A percentile compares a stretch with the other conserved stretches of the same genome.
Conservation (phyloP, 2,113 vertebrate genomes). For the Chrysemys picta region DNA sequence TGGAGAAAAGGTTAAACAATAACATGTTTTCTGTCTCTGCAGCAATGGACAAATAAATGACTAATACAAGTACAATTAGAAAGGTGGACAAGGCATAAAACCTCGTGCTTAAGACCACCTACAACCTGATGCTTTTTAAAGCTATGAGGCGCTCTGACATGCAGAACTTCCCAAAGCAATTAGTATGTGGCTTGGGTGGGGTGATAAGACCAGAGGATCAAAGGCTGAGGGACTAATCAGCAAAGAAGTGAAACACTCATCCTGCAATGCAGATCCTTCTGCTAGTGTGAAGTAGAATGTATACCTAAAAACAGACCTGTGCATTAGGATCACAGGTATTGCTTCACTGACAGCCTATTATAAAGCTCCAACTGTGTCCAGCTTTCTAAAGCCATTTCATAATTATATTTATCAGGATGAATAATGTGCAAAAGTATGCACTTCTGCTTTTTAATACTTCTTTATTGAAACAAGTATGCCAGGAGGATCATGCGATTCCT, state of each 20-base stretch:
- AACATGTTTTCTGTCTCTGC: not conserved
- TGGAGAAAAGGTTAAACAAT: constrained; percentile 29
- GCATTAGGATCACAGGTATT: constrained; percentile 47
- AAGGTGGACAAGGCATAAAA: not conserved
- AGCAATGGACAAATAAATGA: not conserved
- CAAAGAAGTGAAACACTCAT: not conserved
- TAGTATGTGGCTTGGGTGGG: not conserved
- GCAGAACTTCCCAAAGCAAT: not conserved
- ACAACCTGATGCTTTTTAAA: not conserved
- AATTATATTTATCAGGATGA: constrained; percentile 59
- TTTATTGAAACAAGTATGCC: constrained; percentile 7
- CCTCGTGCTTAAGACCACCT: not conserved
- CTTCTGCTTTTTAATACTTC: not conserved
- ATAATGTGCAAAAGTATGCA: constrained; percentile 29
- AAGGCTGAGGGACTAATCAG: not conserved
- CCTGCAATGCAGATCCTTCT: not conserved
- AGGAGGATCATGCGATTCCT: not conserved
- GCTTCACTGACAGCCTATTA: constrained; percentile 57
- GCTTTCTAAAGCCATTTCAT: constrained; percentile 57
- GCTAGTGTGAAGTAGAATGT: constrained; percentile 14
- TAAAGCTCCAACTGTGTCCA: constrained; percentile 65
- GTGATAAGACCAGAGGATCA: not conserved
- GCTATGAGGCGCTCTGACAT: not conserved
- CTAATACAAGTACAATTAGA: not conserved
- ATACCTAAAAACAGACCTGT: constrained; percentile 33